Evolutionary conservation across 2,113 vertebrate genomes (phyloP).

Genomic region (Passer domesticus): DNA sequence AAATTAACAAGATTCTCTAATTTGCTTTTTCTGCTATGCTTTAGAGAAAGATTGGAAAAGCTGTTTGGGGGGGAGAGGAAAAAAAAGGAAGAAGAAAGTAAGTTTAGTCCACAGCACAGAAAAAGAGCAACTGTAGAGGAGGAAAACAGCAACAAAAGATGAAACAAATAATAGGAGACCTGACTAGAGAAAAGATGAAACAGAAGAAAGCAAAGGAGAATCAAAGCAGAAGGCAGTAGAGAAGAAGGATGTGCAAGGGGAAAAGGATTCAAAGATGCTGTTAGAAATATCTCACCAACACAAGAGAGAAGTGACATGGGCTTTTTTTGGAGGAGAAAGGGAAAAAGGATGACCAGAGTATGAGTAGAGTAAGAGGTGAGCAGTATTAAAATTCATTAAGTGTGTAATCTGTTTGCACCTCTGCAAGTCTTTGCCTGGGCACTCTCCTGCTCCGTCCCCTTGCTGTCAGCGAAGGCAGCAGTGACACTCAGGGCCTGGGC

Average conservation of each 20-base stretch:
- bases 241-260: neutral
- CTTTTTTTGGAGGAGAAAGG: neutral
- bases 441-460: neutral
- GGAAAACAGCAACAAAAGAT: neutral
- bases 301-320: neutral
- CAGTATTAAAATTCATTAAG: neutral
- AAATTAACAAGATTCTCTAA: neutral
- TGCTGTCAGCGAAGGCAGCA: neutral
- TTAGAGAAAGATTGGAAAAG: neutral
- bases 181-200: neutral
- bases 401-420: neutral
- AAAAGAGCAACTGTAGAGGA: neutral
- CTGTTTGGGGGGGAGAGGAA: too few relatives aligned
- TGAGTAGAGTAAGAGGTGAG: neutral
- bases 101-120: neutral
- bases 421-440: neutral
- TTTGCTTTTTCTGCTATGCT: neutral
- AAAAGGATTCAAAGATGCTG: neutral
- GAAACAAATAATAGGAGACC: slow-evolving; percentile 1
- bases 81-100: neutral
- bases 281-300: neutral
- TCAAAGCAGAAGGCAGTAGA: neutral
- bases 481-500: neutral
- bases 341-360: neutral
- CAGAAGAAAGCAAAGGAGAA: neutral